phyloP scores from a whole-genome alignment of 2,888 invertebrate species.

The Trissoscelio sp. region DNA sequence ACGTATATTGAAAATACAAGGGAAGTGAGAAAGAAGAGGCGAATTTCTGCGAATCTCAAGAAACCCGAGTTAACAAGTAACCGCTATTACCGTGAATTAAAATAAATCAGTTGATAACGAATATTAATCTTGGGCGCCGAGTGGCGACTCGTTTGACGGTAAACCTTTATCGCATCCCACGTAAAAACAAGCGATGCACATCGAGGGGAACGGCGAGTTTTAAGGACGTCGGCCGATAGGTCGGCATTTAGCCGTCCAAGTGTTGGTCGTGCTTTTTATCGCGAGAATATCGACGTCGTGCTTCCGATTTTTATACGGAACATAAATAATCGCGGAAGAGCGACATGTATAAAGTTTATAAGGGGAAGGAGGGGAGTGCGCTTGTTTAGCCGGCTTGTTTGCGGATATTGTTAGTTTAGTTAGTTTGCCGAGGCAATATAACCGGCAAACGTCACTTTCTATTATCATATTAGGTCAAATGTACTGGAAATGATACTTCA shows the following conservation, averaged over 20 bases:
- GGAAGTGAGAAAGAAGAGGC: too few species aligned
- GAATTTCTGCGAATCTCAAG: neutral
- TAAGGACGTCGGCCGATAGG: constrained; percentile 23
- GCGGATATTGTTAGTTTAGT: constrained; percentile 35
- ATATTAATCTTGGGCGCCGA: constrained; percentile 25
- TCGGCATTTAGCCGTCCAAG: constrained; percentile 28
- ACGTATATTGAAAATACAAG: constrained; percentile 27
- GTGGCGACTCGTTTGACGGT: constrained; percentile 20
- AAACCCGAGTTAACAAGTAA: constrained; percentile 22
- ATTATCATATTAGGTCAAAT: constrained; percentile 59
- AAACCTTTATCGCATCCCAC: constrained; percentile 30
- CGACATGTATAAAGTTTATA: neutral
- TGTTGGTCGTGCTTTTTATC: constrained; percentile 35
- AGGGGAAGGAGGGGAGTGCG: neutral
- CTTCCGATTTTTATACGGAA: constrained; percentile 46
- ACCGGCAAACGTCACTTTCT: constrained; percentile 49
- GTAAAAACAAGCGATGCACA: constrained; percentile 42
- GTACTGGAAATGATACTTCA: constrained; percentile 49
- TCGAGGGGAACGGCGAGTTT: constrained; percentile 14
- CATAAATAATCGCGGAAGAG: constrained; percentile 39
- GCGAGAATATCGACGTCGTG: constrained; percentile 20
- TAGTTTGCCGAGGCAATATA: constrained; percentile 5
- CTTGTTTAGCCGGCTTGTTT: constrained; percentile 28
- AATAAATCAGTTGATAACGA: constrained; percentile 18
- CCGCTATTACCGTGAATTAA: constrained; percentile 11